Evolutionary conservation across 1,140 invertebrate genomes (phyloP).

Genomic region (Charaxes varanes): DNA sequence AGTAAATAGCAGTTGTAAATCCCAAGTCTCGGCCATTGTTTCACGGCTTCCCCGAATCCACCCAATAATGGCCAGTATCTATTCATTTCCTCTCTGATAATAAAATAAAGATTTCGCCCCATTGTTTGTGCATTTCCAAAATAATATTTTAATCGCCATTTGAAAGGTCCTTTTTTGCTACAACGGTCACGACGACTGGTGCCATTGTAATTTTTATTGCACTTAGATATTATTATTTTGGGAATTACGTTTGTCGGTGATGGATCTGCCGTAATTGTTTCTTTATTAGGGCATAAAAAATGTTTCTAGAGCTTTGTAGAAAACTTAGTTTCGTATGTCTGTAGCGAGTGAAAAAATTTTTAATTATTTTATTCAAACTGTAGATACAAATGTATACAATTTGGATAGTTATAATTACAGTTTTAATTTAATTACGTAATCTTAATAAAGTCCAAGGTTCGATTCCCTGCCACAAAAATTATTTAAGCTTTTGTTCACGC

Average conservation of each 20-base stretch:
- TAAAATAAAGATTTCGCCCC: slow-evolving; percentile 50
- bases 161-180: slow-evolving; percentile 37
- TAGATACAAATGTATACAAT: no score
- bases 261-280: slow-evolving; percentile 15
- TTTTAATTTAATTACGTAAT: no score
- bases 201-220: slow-evolving; percentile 54
- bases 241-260: slow-evolving; percentile 31
- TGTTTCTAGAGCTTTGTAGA: no score
- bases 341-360: no score
- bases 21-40: slow-evolving; percentile 35
- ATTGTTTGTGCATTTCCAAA: slow-evolving; percentile 51
- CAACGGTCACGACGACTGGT: slow-evolving; percentile 23
- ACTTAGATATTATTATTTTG: slow-evolving; percentile 34
- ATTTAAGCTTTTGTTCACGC: no score
- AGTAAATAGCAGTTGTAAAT: slow-evolving; percentile 28
- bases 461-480: no score
- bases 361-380: no score
- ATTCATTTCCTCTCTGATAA: slow-evolving; percentile 62
- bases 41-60: slow-evolving; percentile 40
- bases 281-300: slow-evolving; percentile 20
- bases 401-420: no score
- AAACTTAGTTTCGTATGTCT: no score
- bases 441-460: no score
- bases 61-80: slow-evolving; percentile 49
- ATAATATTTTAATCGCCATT: slow-evolving; percentile 62